Base-by-base conservation (phyloP, 92 coral and sea anemone genomes). In the Palythoa grandiflora region DNA sequence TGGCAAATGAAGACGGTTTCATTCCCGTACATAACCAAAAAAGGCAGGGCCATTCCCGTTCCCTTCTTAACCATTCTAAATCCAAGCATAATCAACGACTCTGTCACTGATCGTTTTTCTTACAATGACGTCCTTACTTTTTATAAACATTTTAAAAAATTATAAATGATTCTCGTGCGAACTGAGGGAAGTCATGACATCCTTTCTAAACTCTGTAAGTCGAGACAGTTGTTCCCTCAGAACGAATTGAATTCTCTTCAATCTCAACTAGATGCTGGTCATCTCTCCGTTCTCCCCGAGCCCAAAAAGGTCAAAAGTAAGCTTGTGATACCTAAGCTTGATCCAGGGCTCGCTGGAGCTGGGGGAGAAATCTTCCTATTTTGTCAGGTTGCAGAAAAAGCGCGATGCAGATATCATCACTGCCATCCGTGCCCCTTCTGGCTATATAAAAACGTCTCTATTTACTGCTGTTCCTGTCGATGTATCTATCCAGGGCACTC, bases 111-210 rank as follows among this genome's bases (percentile, higher is more conserved):
- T 5, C 47, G 1, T 40, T 5, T 5, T 40, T 5, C 47, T 40
- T 40, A 40, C 47, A 40, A 40, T 40, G 47, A 1, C 47, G 47
- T 40, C 47, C 6, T 40, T 40, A 40, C 47, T 40, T 5, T 40
- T 5, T 40, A 2, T 40, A 40, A 40, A 40, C 1, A 40, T 40
- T 40, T 28, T 28, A 28, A 28, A 28, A 28, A 28, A 28, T 28
- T 28, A 28, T 28, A 28, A 40, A 40, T 40, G 47, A 20, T 44
- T 53, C 83, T 11, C 21, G 72, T 0, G 11, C 59, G 0, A 38
- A 66, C 3, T 90, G 87, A 78, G 80, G 87, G 90, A 90, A 1
- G 84, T 53, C 12, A 76, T 83, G 1, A 20, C 2, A 16, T 36
- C 5, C 61, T 59, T 0, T 19, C 16, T 51, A n/a, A 5, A 6